phyloP scores from a whole-genome alignment of 2,888 invertebrate genomes.

The Phyllotreta cruciferae region DNA sequence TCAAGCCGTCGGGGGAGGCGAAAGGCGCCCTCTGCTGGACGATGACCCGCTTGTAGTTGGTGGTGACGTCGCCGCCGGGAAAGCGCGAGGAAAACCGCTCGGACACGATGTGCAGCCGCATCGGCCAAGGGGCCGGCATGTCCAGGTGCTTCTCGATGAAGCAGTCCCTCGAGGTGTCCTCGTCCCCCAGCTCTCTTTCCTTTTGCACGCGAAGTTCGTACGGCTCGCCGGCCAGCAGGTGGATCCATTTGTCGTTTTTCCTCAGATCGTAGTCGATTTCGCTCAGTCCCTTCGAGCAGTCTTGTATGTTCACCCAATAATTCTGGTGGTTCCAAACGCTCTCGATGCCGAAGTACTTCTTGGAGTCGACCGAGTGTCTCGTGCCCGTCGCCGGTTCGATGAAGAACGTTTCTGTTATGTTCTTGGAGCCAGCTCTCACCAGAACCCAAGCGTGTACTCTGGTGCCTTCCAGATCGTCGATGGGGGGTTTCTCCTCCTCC shows the following conservation, averaged over 20 bases:
- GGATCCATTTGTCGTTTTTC: conserved; percentile 73
- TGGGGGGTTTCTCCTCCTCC: conserved; percentile 70
- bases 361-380: conserved; percentile 64
- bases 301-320: conserved; percentile 79
- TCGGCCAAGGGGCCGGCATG: conserved; percentile 78
- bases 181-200: conserved; percentile 61
- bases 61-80: conserved; percentile 70
- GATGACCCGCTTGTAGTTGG: conserved; percentile 76
- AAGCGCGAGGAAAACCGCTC: conserved; percentile 69
- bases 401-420: conserved; percentile 73
- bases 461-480: conserved; percentile 71
- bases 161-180: conserved; percentile 61
- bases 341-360: conserved; percentile 78
- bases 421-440: conserved; percentile 66
- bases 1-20: conserved; percentile 74
- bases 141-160: conserved; percentile 75
- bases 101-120: conserved; percentile 68
- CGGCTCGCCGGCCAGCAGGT: conserved; percentile 75
- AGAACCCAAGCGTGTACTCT: conserved; percentile 87
- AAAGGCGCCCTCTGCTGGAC: conserved; percentile 83
- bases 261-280: conserved; percentile 69
- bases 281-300: conserved; percentile 61
- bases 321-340: conserved; percentile 87
- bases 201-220: conserved; percentile 57
- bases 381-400: conserved; percentile 86